Evolutionary conservation across 2,888 invertebrate species (phyloP).

Genomic region (Biston stratarius): DNA sequence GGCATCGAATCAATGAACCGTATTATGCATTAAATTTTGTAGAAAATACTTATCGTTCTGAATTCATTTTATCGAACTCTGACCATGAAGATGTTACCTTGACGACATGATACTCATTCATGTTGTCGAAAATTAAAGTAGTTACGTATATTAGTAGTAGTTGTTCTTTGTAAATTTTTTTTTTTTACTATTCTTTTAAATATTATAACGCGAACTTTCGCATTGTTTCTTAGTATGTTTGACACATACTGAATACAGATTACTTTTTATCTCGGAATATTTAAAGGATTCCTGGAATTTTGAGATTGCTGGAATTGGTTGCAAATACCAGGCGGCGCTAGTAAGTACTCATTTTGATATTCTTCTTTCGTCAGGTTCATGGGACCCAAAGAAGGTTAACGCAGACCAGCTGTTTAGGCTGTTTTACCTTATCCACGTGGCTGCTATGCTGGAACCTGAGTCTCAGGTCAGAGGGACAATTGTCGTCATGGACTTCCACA

Average conservation of each 20-base stretch:
- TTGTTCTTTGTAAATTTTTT: no score
- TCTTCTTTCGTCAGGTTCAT: slow-evolving; percentile 78
- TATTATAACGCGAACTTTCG: no score
- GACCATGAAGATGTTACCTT: not conserved
- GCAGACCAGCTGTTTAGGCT: slow-evolving; percentile 92
- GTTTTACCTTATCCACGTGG: slow-evolving; percentile 93
- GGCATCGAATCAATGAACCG: no score
- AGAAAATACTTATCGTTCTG: not conserved
- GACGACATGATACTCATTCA: not conserved
- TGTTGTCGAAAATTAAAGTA: no score
- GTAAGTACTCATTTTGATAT: not conserved
- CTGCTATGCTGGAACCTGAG: slow-evolving; percentile 89
- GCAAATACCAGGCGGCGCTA: no score
- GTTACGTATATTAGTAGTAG: no score
- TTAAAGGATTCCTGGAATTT: no score
- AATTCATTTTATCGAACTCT: not conserved
- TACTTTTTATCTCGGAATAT: no score
- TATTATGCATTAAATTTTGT: not conserved
- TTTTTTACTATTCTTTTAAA: not conserved
- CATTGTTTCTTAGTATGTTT: no score
- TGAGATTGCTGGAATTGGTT: no score
- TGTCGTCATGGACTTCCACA: slow-evolving; percentile 94
- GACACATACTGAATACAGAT: no score
- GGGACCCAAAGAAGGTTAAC: slow-evolving; percentile 91
- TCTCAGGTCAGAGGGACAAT: slow-evolving; percentile 93